These are phyloP conservation scores for Brachyalestes nurse DNA, from an alignment of 2,797 vertebrate genomes.

Conservation along the genomic window DNA sequence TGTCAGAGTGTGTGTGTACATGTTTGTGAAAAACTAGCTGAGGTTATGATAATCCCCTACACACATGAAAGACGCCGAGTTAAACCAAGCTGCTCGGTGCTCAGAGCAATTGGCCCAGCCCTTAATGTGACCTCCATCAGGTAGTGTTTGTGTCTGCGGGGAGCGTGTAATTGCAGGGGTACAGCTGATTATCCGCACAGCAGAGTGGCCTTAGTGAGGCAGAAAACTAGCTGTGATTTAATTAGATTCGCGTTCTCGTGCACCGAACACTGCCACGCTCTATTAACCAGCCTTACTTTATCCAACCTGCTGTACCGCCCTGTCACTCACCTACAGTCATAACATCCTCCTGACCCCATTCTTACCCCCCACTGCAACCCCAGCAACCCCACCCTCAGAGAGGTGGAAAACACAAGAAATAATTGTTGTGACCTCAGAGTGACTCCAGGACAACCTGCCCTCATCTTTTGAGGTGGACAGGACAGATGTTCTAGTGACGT, in stretches of 20 bases:
- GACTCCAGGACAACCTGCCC: not conserved
- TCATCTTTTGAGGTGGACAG: not conserved
- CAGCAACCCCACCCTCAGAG: conserved; percentile 8
- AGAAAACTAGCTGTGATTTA: conserved; percentile 58
- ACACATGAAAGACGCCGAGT: conserved; percentile 21
- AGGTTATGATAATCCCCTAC: conserved; percentile 42
- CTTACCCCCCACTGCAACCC: not conserved
- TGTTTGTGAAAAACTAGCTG: conserved; percentile 25
- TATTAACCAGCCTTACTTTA: conserved; percentile 67
- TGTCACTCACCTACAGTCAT: conserved; percentile 71
- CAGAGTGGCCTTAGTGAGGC: conserved; percentile 38
- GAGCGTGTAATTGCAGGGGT: conserved; percentile 45
- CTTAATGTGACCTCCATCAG: conserved; percentile 51
- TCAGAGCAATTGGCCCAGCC: conserved; percentile 31
- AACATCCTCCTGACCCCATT: conserved; percentile 69
- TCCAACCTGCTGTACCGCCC: conserved; percentile 64
- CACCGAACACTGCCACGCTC: conserved; percentile 63
- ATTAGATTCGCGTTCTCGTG: conserved; percentile 69
- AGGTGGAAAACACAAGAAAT: not conserved
- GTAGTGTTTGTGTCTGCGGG: conserved; percentile 43
- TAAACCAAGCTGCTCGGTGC: conserved; percentile 34
- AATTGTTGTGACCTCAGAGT: not conserved
- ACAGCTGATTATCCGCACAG: conserved; percentile 37
- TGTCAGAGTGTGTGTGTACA: too few species aligned
- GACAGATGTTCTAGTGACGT: not conserved